phyloP scores from a whole-genome alignment of 2,797 vertebrate species.

The Amblyopsis hoosieri region DNA sequence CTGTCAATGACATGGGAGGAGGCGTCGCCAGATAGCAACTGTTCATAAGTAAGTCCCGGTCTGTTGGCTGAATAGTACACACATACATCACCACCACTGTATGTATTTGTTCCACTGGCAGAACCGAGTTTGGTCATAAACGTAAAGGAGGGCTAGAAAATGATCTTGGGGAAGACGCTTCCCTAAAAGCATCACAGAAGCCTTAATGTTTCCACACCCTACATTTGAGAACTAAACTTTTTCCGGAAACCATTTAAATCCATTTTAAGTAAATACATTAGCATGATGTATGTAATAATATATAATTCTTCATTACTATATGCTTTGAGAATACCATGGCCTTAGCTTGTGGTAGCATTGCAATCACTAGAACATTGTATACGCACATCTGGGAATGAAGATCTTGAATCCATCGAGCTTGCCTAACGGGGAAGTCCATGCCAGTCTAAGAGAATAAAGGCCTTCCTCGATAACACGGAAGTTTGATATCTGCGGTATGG shows the following conservation, averaged over 20 bases:
- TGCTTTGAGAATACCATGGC: too few species aligned
- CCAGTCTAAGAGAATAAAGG: constrained; percentile 82
- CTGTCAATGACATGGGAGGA: constrained; percentile 85
- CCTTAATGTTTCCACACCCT: too few species aligned
- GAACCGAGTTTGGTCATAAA: neutral
- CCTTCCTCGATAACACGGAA: constrained; percentile 88
- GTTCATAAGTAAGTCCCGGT: constrained; percentile 79
- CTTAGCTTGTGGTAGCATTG: too few species aligned
- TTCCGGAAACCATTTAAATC: too few species aligned
- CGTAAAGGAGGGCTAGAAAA: neutral
- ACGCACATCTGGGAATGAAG: constrained; percentile 86
- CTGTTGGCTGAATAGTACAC: constrained; percentile 72
- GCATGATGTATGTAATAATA: too few species aligned
- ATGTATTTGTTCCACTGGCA: neutral
- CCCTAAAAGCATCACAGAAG: too few species aligned
- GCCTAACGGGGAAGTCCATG: constrained; percentile 82
- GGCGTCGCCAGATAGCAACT: constrained; percentile 74
- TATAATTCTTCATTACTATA: too few species aligned
- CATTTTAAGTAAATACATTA: too few species aligned
- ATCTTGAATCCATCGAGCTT: constrained; percentile 85
- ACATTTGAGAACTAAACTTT: too few species aligned
- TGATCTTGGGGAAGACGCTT: too few species aligned
- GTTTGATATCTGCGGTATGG: constrained; percentile 83
- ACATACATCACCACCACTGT: constrained; percentile 2
- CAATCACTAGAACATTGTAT: too few species aligned